These are phyloP conservation scores for Drusus annulatus DNA, from an alignment of 1,140 invertebrate genomes.

Conservation along the genomic window DNA sequence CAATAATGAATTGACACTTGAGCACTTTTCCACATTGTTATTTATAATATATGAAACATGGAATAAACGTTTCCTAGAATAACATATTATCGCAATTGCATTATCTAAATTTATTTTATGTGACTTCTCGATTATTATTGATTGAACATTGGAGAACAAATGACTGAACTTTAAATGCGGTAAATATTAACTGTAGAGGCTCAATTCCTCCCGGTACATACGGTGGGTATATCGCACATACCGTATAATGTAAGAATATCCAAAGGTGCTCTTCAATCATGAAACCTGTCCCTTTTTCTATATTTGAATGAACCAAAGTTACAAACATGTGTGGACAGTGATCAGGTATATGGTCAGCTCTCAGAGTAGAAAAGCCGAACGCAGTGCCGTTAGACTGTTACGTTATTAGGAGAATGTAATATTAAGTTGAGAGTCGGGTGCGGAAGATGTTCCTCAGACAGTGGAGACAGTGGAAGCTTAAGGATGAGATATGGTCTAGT, in stretches of 20 bases:
- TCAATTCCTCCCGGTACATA: too few species aligned
- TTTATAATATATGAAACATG: conserved; percentile 37
- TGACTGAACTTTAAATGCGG: neutral
- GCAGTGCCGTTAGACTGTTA: too few species aligned
- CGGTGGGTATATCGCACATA: too few species aligned
- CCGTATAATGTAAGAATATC: neutral
- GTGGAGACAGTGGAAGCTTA: neutral
- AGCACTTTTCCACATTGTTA: conserved; percentile 33
- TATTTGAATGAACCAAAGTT: neutral
- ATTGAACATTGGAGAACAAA: neutral
- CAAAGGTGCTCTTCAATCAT: conserved; percentile 11
- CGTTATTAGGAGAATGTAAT: too few species aligned
- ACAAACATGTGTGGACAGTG: neutral
- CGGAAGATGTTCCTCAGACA: neutral
- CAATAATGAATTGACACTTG: conserved; percentile 40
- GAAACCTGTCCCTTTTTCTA: neutral
- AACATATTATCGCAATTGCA: conserved; percentile 23
- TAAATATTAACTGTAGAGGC: too few species aligned
- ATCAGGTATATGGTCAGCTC: too few species aligned
- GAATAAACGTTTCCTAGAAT: conserved; percentile 30
- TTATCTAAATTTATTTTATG: conserved; percentile 9
- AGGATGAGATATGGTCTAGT: conserved; percentile 18
- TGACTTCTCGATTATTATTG: conserved; percentile 3
- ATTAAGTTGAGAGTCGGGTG: neutral
- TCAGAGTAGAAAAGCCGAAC: too few species aligned